Conservation (phyloP, 1,140 invertebrate genomes). For the Ganaspis sp. region DNA sequence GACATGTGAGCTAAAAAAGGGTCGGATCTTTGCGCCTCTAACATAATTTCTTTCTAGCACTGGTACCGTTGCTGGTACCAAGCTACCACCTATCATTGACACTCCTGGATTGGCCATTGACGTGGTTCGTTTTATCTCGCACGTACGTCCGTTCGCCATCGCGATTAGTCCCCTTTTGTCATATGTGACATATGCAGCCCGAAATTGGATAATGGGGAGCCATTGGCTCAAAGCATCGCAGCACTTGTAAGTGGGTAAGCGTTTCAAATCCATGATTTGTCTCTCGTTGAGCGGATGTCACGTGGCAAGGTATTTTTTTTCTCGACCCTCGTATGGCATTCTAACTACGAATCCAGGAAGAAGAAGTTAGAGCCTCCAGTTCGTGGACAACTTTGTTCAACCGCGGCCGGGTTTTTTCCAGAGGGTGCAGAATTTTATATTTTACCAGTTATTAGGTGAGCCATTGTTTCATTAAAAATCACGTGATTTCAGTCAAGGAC, state of each 20-base stretch:
- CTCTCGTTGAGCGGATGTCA: constrained; percentile 36
- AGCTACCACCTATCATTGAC: constrained; percentile 47
- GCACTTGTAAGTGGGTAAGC: constrained; percentile 60
- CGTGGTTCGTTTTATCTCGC: constrained; percentile 42
- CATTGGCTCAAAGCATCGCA: constrained; percentile 37
- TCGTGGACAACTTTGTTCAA: constrained; percentile 42
- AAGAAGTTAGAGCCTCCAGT: constrained; percentile 44
- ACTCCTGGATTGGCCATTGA: constrained; percentile 60
- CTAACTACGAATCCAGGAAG: constrained; percentile 7
- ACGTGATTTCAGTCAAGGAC: background rate
- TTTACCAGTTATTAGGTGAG: constrained; percentile 7
- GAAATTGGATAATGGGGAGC: constrained; percentile 65
- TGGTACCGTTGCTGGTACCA: constrained; percentile 8
- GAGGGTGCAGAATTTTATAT: background rate
- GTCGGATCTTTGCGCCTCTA: background rate
- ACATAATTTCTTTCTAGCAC: background rate
- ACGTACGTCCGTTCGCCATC: constrained; percentile 44
- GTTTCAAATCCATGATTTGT: constrained; percentile 49
- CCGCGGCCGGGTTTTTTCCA: constrained; percentile 38
- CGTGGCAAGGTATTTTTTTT: constrained; percentile 34
- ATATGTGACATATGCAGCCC: constrained; percentile 43
- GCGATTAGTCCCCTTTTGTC: constrained; percentile 55
- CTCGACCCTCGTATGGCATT: background rate
- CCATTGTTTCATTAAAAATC: background rate
- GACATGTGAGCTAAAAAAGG: background rate